These are phyloP conservation scores for Aporophyla nigra DNA, from an alignment of 2,888 invertebrate genomes.

Conservation along the genomic window DNA sequence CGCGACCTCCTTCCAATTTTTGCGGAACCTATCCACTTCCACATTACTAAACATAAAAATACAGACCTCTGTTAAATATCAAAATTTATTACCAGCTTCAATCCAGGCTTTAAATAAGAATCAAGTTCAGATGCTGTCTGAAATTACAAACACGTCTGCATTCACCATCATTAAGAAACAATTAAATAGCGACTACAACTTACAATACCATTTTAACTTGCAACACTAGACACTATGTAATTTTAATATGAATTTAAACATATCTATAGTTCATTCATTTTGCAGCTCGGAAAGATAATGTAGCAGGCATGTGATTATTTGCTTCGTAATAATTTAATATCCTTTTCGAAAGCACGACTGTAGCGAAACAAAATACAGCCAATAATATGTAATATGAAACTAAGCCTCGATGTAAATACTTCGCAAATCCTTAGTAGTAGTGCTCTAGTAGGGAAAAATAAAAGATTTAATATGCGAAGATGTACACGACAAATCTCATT, in stretches of 20 bases:
- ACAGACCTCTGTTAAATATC: neutral
- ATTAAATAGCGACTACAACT: conserved; percentile 10
- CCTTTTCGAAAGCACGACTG: neutral
- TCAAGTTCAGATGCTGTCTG: neutral
- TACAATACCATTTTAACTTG: neutral
- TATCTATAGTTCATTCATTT: conserved; percentile 2
- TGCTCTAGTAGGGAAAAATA: neutral
- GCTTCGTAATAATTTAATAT: conserved; percentile 6
- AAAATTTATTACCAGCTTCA: neutral
- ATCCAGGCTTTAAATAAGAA: neutral
- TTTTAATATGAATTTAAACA: conserved; percentile 10
- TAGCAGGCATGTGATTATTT: neutral
- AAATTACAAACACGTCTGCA: conserved; percentile 1
- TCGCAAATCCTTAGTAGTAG: conserved; percentile 1
- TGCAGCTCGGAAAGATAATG: neutral
- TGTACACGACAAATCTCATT: conserved; percentile 10
- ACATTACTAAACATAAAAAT: neutral
- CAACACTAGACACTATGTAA: neutral
- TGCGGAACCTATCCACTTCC: neutral
- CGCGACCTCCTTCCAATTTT: too few relatives aligned
- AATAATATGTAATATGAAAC: conserved; percentile 15
- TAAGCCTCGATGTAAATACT: conserved; percentile 11
- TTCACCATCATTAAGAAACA: conserved; percentile 9
- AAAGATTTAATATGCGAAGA: neutral
- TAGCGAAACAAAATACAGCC: neutral